Conservation (phyloP, 2,888 invertebrate genomes). For the Drymonia ruficornis region DNA sequence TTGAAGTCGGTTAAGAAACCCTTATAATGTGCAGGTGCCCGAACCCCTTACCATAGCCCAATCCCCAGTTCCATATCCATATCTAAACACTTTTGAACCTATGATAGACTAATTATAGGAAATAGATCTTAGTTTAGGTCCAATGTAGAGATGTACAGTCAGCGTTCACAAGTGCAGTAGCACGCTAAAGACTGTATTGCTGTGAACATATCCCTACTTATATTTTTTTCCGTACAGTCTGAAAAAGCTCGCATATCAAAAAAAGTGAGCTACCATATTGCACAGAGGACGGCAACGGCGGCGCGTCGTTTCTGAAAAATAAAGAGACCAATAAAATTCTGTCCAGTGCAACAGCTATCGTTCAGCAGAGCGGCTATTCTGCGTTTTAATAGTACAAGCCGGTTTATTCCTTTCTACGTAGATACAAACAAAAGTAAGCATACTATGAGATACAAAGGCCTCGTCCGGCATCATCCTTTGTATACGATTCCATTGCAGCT, state of each 20-base stretch:
- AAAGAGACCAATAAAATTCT: conserved; percentile 69
- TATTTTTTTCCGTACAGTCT: neutral
- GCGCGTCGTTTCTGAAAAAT: conserved; percentile 46
- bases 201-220: too few species aligned
- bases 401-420: conserved; percentile 64
- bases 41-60: too few species aligned
- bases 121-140: too few species aligned
- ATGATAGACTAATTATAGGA: too few species aligned
- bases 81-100: too few species aligned
- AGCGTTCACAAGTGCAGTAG: too few species aligned
- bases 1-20: too few species aligned
- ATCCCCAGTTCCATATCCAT: too few species aligned
- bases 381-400: conserved; percentile 72
- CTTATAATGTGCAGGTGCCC: too few species aligned
- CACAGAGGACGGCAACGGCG: conserved; percentile 12
- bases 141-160: too few species aligned
- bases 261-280: conserved; percentile 31
- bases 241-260: conserved; percentile 15
- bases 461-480: neutral
- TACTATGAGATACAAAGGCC: neutral
- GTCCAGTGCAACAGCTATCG: conserved; percentile 64
- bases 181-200: too few species aligned
- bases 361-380: conserved; percentile 68
- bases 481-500: conserved; percentile 7
- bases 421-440: conserved; percentile 33